These are phyloP conservation scores for Zosterops borbonicus DNA, from an alignment of 2,113 vertebrate genomes.

Conservation along the genomic window DNA sequence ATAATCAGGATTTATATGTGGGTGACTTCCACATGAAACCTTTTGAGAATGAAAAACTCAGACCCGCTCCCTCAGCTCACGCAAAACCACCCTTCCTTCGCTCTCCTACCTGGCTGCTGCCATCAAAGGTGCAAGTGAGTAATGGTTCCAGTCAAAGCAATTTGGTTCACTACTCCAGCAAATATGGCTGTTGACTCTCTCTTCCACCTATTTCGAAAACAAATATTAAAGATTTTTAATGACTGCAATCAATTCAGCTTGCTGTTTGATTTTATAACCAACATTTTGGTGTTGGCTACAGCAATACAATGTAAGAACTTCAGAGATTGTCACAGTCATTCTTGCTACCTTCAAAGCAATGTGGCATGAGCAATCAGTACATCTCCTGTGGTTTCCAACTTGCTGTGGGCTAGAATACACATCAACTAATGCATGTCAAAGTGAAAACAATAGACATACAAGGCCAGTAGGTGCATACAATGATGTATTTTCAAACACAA, in stretches of 20 bases:
- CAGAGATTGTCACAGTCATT: neutral
- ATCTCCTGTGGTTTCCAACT: neutral
- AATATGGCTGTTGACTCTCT: slow-evolving; percentile 62
- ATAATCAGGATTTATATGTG: neutral
- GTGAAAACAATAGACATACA: neutral
- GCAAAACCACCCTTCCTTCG: neutral
- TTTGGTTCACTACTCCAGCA: slow-evolving; percentile 69
- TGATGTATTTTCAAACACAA: neutral
- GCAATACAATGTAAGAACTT: neutral
- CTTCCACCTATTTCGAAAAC: slow-evolving; percentile 68
- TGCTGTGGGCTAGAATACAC: neutral
- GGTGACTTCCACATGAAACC: neutral
- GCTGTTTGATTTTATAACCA: neutral
- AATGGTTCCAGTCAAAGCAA: slow-evolving; percentile 65
- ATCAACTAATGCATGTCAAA: neutral
- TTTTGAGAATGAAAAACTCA: neutral
- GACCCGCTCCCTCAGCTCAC: neutral
- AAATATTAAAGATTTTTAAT: slow-evolving; percentile 40
- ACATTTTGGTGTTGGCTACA: neutral
- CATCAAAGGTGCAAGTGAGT: slow-evolving; percentile 46
- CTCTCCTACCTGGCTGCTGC: slow-evolving; percentile 68
- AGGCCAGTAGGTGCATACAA: neutral
- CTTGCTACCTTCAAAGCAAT: neutral
- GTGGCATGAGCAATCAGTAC: neutral
- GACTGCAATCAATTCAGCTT: neutral